Base-by-base conservation (phyloP, 2,113 vertebrate genomes). In the Rhagologus leucostigma region DNA sequence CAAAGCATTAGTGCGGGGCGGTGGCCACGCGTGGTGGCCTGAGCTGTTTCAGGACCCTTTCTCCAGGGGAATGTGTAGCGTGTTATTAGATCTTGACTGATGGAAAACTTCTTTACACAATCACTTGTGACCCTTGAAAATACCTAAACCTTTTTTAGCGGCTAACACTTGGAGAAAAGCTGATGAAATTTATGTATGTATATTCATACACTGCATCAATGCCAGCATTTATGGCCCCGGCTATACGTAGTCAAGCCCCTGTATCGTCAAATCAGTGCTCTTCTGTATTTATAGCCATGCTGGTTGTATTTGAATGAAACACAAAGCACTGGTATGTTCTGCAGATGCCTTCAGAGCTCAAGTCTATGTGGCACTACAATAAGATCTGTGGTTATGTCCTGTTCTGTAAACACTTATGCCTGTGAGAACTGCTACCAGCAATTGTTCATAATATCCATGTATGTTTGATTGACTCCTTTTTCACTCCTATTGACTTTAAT, bases 381-480 rank as follows among this genome's bases (percentile, higher is more conserved):
- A 20, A 84, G 37, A 77, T 46, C 65, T 46, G 69, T 89, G 68
- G 57, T 77, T 89, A 37, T 60, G 82, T 96, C 87, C 56, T 96
- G 80, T 95, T 98, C 67, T 89, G 94, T 97, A 93, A 96, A 91
- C 89, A 84, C 69, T 84, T 81, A 22, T 64, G 70, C 90, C 79
- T 89, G 33, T 93, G 73, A 90, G 56, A 91, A 95, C 95, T 94
- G 90, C 89, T 97, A 84, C 84, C 83, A 97, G 93, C 94, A 97
- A 80, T 93, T 97, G 94, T 93, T 97, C 94, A 89, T 91, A 69
- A 59, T 88, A 78, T 55, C 91, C 95, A 95, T 91, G 65, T 97
- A 76, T 96, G 84, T 91, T 97, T 96, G 70, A 93, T 93, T 92
- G 63, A 95, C 70, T 96, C 86, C 37, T 95, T 96, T 93, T 96